Evolutionary conservation across 2,797 vertebrate species (phyloP), one percentile per base, ranked within the genome.

Genomic region (Gallinago solitaria): DNA sequence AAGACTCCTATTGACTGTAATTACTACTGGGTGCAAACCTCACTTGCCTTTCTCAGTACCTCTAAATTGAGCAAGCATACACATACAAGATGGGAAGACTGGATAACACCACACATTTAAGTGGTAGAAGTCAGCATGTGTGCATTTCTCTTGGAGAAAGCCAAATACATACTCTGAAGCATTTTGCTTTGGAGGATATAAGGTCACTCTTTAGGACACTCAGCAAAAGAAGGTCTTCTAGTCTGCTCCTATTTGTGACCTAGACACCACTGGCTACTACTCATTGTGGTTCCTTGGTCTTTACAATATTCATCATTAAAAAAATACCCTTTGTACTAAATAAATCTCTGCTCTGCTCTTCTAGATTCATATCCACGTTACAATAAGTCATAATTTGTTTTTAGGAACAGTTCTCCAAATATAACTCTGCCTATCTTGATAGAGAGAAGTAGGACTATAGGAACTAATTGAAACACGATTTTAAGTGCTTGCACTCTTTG

Each of bases 341-440:
- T 16, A 79, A 69, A 82, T 32, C 19, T 63, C 70, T 90, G 33
- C 19, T 63, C 70, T 90, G 33, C 17, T 80, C 4, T 76, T 89
- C 19, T 24, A 35, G 32, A 73, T 59, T 83, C 50, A 56, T 1
- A 50, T n/a, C n/a, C 6, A 0, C 0, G 0, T 53, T 63, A 73
- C 24, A n/a, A 1, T 35, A 81, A 77, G 24, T 27, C 59, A 79
- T n/a, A 12, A 5, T 41, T 45, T 73, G 11, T 23, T 85, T 75
- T 85, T n/a, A 78, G 76, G 48, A 78, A 56, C 11, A 35, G 39
- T 67, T 77, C 47, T 71, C 35, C 65, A 74, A 81, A 60, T 68
- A 33, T 10, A 71, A 71, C 27, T 51, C 57, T 77, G 45, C 27
- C 41, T 69, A 57, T 33, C 20, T 69, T 48, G 33, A n/a, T 25